Evolutionary conservation across 2,797 vertebrate species (phyloP), one percentile per base, ranked within the genome.

Genomic region (Linurgus olivaceus): DNA sequence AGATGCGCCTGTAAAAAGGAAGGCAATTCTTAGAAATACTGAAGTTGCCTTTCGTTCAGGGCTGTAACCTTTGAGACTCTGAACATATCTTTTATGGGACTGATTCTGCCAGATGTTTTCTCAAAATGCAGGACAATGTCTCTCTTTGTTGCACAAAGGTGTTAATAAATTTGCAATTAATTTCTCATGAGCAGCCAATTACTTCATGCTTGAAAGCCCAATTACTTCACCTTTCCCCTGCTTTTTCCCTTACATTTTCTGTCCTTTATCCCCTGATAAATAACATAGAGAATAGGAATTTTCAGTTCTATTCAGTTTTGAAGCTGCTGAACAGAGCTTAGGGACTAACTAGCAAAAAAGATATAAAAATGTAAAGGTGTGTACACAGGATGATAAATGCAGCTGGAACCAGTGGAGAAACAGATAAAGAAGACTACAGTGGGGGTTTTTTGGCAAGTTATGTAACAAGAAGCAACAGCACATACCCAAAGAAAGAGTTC

Each of bases 401-500:
- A 45, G n/a, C 13, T 67, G 38, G 23, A 52, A 67, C 7, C 38
- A 59, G 28, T 19, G 38, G 24, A 45, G 7, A 44, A 66, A 44
- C 17, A n/a, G 19, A 28, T 37, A 19, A 44, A 75, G 45, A 52
- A 15, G n/a, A 59, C 8, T 59, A 59, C 28, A 13, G 9, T 1
- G 28, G 4, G 20, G 11, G 0, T 0, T 5, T 59, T 59, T 51
- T 45, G 7, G 23, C 45, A 74, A 58, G 11, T 31, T 37, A 59
- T 4, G 3, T 24, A 13, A 38, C 28, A 75, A 51, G 18, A 67
- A 75, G n/a, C 16, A 67, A 28, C 19, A 8, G 35, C 8, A 28
- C 25, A 19, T 13, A 11, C 17, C 57, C 35, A 58, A 18, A 37
- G 55, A 37, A 37, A 37, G 26, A 37, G 57, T 58, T 58, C 17